Evolutionary conservation across 2,113 vertebrate species (phyloP).

Genomic region (Acinonyx jubatus): DNA sequence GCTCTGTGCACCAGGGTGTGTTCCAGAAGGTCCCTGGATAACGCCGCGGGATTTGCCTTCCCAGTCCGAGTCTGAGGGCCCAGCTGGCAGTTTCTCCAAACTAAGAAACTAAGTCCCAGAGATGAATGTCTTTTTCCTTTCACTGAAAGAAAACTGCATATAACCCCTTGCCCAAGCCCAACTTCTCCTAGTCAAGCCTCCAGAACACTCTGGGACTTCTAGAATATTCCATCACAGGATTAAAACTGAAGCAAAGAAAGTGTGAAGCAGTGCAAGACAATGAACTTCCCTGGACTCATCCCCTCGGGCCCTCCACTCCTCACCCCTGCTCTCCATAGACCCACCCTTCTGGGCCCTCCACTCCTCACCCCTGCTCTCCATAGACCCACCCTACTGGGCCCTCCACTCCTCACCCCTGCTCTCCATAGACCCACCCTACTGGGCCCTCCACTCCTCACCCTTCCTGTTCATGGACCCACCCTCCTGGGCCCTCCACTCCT

Average conservation of each 20-base stretch:
- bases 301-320: not conserved
- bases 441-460: too few relatives aligned
- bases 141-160: not conserved
- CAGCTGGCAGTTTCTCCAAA: not conserved
- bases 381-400: not conserved
- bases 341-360: not conserved
- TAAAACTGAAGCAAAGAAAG: not conserved
- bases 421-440: not conserved
- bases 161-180: not conserved
- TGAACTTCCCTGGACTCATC: not conserved
- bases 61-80: not conserved
- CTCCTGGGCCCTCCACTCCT: not conserved
- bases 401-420: not conserved
- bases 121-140: not conserved
- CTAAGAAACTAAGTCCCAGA: not conserved
- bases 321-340: not conserved
- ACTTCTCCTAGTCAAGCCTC: not conserved
- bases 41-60: not conserved
- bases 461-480: accelerated
- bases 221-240: not conserved
- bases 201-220: not conserved
- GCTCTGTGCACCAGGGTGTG: too few relatives aligned
- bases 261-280: too few relatives aligned
- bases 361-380: not conserved
- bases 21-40: not conserved